Conservation (phyloP, 2,113 vertebrate genomes). For the Montifringilla adamsi region DNA sequence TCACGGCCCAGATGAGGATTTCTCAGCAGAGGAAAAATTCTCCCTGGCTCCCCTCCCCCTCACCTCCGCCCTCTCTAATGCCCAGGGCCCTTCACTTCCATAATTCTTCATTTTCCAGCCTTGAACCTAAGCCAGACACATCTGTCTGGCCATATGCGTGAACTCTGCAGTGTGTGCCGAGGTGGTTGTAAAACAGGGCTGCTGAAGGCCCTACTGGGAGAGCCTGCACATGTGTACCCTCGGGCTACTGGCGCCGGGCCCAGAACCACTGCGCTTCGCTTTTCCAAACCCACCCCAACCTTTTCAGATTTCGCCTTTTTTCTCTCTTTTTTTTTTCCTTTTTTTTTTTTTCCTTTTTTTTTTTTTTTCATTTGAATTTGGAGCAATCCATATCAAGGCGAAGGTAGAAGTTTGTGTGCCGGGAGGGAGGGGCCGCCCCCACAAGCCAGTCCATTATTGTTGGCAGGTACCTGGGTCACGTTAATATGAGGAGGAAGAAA, state of each 20-base stretch:
- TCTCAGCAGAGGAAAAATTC: constrained; percentile 79
- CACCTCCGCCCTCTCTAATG: constrained; percentile 77
- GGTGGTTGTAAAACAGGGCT: constrained; percentile 86
- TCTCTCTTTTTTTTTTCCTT: constrained; percentile 37
- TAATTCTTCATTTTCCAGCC: constrained; percentile 94
- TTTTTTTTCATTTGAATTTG: constrained; percentile 62
- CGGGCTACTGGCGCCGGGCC: constrained; percentile 80
- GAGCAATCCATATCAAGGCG: constrained; percentile 53
- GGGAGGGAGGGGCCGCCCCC: constrained; percentile 69
- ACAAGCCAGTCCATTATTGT: constrained; percentile 73
- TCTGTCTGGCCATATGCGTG: constrained; percentile 99
- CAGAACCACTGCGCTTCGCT: constrained; percentile 79
- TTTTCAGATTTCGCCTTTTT: constrained; percentile 72
- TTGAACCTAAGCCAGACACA: constrained; percentile 96
- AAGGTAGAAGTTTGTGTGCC: constrained; percentile 67
- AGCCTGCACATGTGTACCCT: constrained; percentile 83
- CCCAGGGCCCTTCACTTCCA: constrained; percentile 96
- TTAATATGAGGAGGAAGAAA: constrained; percentile 77
- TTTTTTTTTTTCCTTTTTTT: constrained; percentile 32
- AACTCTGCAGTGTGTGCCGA: constrained; percentile 86
- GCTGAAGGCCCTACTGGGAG: constrained; percentile 86
- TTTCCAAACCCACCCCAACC: constrained; percentile 81
- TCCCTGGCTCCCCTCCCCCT: constrained; percentile 68
- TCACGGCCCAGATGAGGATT: constrained; percentile 78
- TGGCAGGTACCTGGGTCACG: constrained; percentile 77